Evolutionary conservation across 2,113 vertebrate genomes (phyloP).

Genomic region (Oreotrochilus melanogaster): DNA sequence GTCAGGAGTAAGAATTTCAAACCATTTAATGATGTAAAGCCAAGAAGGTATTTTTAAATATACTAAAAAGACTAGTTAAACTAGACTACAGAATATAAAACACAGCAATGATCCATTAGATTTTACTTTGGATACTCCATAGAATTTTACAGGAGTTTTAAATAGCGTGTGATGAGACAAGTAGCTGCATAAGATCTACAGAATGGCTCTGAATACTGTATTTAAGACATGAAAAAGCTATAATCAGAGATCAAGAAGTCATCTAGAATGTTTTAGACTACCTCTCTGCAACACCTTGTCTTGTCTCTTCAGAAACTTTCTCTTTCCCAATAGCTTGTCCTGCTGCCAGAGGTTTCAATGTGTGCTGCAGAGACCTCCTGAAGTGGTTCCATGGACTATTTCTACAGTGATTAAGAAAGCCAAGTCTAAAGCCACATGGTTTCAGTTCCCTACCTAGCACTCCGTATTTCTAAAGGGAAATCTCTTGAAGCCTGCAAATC

Average conservation of each 20-base stretch:
- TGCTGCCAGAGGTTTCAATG: background rate
- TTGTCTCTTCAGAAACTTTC: background rate
- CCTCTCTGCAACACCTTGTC: background rate
- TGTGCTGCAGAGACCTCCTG: background rate
- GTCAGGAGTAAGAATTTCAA: background rate
- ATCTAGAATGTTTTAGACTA: background rate
- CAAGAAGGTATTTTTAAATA: background rate
- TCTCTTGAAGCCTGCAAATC: background rate
- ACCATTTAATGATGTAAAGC: background rate
- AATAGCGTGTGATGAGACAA: background rate
- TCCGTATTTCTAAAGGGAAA: background rate
- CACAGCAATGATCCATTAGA: background rate
- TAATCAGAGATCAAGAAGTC: background rate
- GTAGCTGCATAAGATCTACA: background rate
- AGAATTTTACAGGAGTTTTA: background rate
- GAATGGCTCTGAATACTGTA: background rate
- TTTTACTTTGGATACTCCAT: background rate
- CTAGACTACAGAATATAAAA: background rate
- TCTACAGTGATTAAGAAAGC: background rate
- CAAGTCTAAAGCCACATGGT: background rate
- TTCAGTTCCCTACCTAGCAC: background rate
- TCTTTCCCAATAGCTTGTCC: background rate
- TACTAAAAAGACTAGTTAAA: background rate
- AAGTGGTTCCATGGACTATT: background rate
- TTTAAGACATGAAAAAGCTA: background rate